phyloP scores from a whole-genome alignment of 2,797 vertebrate genomes.

The Eidolon dupreanum region DNA sequence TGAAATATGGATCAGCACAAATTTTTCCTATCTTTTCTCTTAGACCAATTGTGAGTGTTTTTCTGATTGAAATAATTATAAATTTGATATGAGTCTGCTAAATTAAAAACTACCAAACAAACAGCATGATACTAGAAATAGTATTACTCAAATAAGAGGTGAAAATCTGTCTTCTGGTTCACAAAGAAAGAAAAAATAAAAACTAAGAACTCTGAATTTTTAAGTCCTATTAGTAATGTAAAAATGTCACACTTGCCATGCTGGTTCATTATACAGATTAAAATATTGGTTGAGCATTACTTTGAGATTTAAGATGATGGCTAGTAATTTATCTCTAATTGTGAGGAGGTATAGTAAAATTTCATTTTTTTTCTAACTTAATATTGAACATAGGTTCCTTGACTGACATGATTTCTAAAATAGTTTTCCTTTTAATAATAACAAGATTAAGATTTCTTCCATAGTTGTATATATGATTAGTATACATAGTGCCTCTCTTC shows the following conservation, averaged over 20 bases:
- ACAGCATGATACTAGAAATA: not conserved
- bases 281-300: not conserved
- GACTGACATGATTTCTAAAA: not conserved
- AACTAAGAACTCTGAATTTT: not conserved
- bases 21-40: slow-evolving; percentile 23
- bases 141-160: not conserved
- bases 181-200: not conserved
- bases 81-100: slow-evolving; percentile 15
- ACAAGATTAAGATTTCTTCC: not conserved
- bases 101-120: slow-evolving; percentile 5
- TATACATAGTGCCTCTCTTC: not conserved
- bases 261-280: not conserved
- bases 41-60: slow-evolving; percentile 34
- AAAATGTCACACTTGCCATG: not conserved
- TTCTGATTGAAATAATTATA: slow-evolving; percentile 60
- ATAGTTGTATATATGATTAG: not conserved
- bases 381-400: not conserved
- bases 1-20: slow-evolving; percentile 11
- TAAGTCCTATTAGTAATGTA: not conserved
- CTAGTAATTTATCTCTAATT: not conserved
- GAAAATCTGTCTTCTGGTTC: not conserved
- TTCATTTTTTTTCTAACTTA: not conserved
- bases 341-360: not conserved
- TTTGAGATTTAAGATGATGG: not conserved
- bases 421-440: not conserved